phyloP scores from a whole-genome alignment of 2,888 invertebrate species.

The Hipparchia semele region DNA sequence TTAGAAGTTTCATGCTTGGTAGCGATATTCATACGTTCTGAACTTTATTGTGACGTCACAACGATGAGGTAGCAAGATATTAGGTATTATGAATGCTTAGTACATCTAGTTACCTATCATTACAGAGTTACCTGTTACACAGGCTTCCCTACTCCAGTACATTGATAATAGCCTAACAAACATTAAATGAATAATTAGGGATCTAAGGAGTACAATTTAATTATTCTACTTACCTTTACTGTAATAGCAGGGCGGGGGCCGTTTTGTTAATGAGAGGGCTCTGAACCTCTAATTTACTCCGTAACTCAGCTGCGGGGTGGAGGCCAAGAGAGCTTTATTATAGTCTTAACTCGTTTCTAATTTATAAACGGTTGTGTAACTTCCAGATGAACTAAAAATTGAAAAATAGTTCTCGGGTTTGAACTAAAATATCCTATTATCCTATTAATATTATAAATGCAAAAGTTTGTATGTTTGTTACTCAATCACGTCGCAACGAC shows the following conservation, averaged over 20 bases:
- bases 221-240: conserved; percentile 22
- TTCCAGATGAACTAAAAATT: not conserved
- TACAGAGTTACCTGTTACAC: too few relatives aligned
- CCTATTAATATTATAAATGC: too few relatives aligned
- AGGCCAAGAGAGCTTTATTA: conserved; percentile 16
- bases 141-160: too few relatives aligned
- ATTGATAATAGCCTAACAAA: conserved; percentile 4
- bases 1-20: too few relatives aligned
- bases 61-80: too few relatives aligned
- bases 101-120: too few relatives aligned
- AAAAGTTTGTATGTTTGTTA: too few relatives aligned
- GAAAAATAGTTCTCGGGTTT: not conserved
- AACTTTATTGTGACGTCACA: too few relatives aligned
- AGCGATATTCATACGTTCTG: too few relatives aligned
- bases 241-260: conserved; percentile 11
- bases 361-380: conserved; percentile 14
- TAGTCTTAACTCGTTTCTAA: conserved; percentile 19
- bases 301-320: conserved; percentile 21
- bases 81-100: too few relatives aligned
- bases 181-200: conserved; percentile 20
- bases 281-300: conserved; percentile 22
- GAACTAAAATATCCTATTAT: not conserved
- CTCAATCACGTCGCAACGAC: too few relatives aligned
- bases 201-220: conserved; percentile 17
- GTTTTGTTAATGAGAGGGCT: conserved; percentile 26